Base-by-base conservation (phyloP, 1,140 invertebrate species). In the Zophobas atratus region DNA sequence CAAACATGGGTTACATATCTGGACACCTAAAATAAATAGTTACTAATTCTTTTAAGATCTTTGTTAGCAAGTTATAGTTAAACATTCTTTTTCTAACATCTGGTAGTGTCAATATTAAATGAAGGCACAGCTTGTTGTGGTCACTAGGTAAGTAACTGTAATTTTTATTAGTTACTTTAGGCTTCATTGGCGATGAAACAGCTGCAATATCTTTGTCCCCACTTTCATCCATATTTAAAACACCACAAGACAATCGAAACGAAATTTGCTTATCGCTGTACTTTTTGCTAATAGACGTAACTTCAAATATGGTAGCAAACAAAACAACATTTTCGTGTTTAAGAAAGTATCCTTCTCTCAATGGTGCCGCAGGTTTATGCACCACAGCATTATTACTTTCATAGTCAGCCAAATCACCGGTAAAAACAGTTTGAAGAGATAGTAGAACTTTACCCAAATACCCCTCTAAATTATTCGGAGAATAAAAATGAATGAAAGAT, bases 61-160 rank as follows among this genome's bases (percentile, higher is more conserved):
- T 93, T n/a, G 90, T 88, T 8, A 97, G 90, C 75, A 95, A 90
- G 85, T 97, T 97, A 2, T 92, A 93, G 81, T 94, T 95, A 86
- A 95, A 96, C 90, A 97, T 92, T 81, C 95, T 88, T 6, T 93
- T 88, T 60, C 94, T 87, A 72, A 95, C 92, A 86, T 96, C 95
- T 0, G 94, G 94, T 90, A 94, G 94, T 33, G 90, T 87, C 49
- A 92, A 92, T 53, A 91, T 88, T 0, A 96, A 90, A 81, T 94
- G 93, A 83, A 96, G 89, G 83, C 94, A 96, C 0, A 94, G 95
- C 83, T 96, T 97, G 78, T 92, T 90, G 75, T 95, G 93, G 89
- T 92, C 93, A 81, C 93, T 95, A 0, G 94, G 93, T 36, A 95
- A 83, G 84, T 90, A 94, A 84, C 93, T 95, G 85, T 96, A 95